Evolutionary conservation across 2,113 vertebrate species (phyloP).

Genomic region (Phrynosoma blainvillii): DNA sequence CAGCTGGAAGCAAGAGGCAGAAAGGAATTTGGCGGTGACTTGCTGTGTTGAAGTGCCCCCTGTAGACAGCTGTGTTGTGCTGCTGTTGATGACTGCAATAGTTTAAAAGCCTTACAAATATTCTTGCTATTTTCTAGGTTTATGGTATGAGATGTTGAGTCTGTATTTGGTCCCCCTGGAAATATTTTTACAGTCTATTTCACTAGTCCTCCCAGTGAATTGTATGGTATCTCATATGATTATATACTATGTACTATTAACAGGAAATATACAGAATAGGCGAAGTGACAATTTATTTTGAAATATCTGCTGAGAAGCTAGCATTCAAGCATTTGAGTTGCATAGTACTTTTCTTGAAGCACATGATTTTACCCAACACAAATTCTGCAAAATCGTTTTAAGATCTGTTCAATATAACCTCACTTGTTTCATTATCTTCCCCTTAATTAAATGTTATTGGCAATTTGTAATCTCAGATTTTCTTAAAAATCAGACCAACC

Average conservation of each 20-base stretch:
- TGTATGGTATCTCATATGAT: background rate
- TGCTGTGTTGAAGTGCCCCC: constrained; percentile 56
- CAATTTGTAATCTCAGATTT: no score
- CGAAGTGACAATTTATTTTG: background rate
- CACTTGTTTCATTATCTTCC: background rate
- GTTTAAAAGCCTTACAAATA: background rate
- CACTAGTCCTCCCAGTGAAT: background rate
- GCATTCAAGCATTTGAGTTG: background rate
- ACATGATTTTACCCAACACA: background rate
- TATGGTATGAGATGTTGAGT: background rate
- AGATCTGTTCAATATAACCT: no score
- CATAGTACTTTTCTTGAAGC: background rate
- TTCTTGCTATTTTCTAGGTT: background rate
- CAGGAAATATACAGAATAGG: background rate
- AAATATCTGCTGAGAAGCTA: background rate
- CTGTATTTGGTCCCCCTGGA: background rate
- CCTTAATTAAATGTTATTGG: background rate
- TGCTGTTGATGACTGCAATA: background rate
- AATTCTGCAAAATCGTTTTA: background rate
- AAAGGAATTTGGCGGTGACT: background rate
- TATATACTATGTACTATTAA: background rate
- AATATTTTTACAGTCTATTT: background rate
- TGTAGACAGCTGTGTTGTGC: constrained; percentile 47
- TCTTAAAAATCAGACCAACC: no score
- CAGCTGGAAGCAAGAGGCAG: background rate